Percentiles rank a stretch among this genome's conserved stretches.
Evolutionary conservation across 2,888 invertebrate genomes (phyloP).

Genomic region (Amblyteles armatorius): DNA sequence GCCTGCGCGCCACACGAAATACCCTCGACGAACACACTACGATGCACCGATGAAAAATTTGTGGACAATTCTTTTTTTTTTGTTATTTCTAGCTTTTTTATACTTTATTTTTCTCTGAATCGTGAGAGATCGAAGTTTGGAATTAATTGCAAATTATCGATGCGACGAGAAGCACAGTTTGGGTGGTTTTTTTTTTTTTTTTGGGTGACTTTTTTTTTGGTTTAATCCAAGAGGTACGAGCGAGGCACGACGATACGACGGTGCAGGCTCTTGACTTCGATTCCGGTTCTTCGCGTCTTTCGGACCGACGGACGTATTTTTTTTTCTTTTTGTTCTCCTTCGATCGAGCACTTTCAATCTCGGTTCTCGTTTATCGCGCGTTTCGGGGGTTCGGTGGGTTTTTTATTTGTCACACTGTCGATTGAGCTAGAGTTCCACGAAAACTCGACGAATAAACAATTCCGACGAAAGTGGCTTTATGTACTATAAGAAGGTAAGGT

Average conservation of each 20-base stretch:
- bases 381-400: not conserved
- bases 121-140: not conserved
- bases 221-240: no score
- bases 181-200: no score
- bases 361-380: not conserved
- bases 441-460: conserved; percentile 38
- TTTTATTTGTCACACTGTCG: not conserved
- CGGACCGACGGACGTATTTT: no score
- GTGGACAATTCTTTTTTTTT: not conserved
- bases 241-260: no score
- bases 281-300: no score
- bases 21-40: conserved; percentile 4
- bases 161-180: no score
- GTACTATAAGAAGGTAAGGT: conserved; percentile 76
- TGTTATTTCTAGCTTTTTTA: not conserved
- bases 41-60: conserved; percentile 11
- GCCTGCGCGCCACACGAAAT: conserved; percentile 44
- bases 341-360: not conserved
- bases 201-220: no score
- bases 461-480: conserved; percentile 38
- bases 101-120: not conserved
- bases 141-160: no score
- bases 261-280: no score
- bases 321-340: no score
- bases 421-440: not conserved